Conservation (phyloP, 2,888 invertebrate species). For the Drosophila aldrichi region DNA sequence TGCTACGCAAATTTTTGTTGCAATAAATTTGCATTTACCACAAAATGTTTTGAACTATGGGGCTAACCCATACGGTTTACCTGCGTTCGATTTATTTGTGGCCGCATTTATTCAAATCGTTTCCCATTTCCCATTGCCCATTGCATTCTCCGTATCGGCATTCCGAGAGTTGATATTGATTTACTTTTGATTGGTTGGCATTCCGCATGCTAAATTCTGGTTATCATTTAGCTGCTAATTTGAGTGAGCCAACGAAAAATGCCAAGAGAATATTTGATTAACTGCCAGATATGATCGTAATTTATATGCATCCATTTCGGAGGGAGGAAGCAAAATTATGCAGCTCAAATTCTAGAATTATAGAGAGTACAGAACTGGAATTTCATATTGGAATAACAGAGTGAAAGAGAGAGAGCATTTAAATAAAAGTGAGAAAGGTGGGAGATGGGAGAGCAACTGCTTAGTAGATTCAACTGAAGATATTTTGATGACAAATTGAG, state of each 20-base stretch:
- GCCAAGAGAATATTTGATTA: constrained; percentile 6
- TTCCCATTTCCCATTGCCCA: constrained; percentile 2
- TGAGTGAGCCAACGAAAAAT: constrained; percentile 3
- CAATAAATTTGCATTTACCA: constrained; percentile 80
- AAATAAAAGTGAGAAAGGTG: no score
- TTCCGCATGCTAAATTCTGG: constrained; percentile 51
- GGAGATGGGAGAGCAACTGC: no score
- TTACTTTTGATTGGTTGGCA: constrained; percentile 68
- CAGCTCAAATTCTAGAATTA: background rate
- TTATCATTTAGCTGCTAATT: constrained; percentile 67
- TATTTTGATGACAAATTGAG: background rate
- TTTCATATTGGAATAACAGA: no score
- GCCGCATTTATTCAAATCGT: constrained; percentile 72
- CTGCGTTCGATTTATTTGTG: constrained; percentile 71
- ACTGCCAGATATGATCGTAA: background rate
- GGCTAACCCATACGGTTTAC: constrained; percentile 57
- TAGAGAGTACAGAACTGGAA: background rate
- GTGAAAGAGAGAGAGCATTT: no score
- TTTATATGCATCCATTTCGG: background rate
- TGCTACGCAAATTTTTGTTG: constrained; percentile 70
- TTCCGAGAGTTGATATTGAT: constrained; percentile 60
- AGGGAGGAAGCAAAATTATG: background rate
- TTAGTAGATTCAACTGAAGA: background rate
- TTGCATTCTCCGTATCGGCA: background rate
- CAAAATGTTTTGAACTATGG: constrained; percentile 77